phyloP scores from a whole-genome alignment of 1,140 invertebrate genomes.

The Paraescarpia echinospica region DNA sequence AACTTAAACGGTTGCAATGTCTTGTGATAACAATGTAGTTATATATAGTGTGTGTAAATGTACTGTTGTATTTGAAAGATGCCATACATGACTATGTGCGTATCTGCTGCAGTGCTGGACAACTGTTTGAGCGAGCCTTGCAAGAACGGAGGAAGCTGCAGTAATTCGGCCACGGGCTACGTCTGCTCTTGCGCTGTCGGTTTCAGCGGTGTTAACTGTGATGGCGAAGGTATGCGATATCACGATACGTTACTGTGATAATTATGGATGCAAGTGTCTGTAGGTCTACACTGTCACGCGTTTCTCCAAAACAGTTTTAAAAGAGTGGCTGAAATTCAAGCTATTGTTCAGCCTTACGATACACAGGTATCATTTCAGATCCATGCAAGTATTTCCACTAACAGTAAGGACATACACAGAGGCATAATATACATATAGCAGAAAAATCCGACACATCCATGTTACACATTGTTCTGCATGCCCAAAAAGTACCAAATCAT shows the following conservation, averaged over 20 bases:
- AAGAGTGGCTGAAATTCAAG: neutral
- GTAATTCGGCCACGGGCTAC: slow-evolving; percentile 8
- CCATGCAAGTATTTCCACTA: no score
- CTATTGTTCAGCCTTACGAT: neutral
- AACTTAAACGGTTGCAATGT: neutral
- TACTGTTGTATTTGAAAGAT: neutral
- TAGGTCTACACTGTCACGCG: neutral
- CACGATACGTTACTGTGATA: neutral
- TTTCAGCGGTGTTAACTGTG: slow-evolving; percentile 31
- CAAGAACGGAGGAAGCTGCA: slow-evolving; percentile 8
- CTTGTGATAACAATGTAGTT: no score
- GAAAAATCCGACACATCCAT: no score
- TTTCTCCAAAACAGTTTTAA: neutral
- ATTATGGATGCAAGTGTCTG: neutral
- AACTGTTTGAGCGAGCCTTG: neutral
- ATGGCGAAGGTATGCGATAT: slow-evolving; percentile 13
- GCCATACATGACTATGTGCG: slow-evolving; percentile 60
- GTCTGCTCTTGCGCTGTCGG: slow-evolving; percentile 29
- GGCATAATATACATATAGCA: no score
- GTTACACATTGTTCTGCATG: no score
- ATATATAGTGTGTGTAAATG: no score
- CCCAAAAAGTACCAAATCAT: neutral
- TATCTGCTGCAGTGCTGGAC: neutral
- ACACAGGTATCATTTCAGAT: no score
- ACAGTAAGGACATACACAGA: no score